Conservation (phyloP, 1,140 invertebrate species). For the Ruditapes philippinarum region DNA sequence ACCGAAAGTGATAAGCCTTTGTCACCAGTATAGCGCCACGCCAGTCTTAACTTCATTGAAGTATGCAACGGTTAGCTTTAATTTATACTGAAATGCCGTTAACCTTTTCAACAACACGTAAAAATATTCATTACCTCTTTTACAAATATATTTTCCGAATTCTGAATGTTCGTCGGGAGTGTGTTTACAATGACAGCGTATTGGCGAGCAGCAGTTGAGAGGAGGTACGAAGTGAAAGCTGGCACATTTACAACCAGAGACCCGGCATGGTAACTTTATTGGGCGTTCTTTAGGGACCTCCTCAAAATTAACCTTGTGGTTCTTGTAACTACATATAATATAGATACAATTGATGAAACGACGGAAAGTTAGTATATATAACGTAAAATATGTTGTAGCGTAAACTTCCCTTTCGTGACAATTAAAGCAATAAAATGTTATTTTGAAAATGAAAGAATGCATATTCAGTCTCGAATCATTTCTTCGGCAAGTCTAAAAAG, state of each 20-base stretch:
- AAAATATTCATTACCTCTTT: conserved; percentile 74
- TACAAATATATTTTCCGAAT: conserved; percentile 81
- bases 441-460: too few species aligned
- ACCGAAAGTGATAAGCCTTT: too few species aligned
- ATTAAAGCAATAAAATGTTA: too few species aligned
- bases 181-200: conserved; percentile 86
- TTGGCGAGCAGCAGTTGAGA: conserved; percentile 83
- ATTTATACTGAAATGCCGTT: too few species aligned
- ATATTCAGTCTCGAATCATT: too few species aligned
- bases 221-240: conserved; percentile 86
- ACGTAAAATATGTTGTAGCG: too few species aligned
- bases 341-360: neutral
- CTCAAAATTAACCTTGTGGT: conserved; percentile 86
- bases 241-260: conserved; percentile 82
- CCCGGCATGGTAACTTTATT: conserved; percentile 84
- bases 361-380: neutral
- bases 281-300: conserved; percentile 81
- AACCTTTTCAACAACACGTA: too few species aligned
- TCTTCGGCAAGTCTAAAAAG: too few species aligned
- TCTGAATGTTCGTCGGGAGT: conserved; percentile 82
- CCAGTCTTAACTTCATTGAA: too few species aligned
- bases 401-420: too few species aligned
- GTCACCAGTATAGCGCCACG: too few species aligned
- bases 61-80: too few species aligned
- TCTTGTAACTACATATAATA: conserved; percentile 79